Base-by-base conservation (phyloP, 92 coral and sea anemone genomes). In the Palythoa grandis region DNA sequence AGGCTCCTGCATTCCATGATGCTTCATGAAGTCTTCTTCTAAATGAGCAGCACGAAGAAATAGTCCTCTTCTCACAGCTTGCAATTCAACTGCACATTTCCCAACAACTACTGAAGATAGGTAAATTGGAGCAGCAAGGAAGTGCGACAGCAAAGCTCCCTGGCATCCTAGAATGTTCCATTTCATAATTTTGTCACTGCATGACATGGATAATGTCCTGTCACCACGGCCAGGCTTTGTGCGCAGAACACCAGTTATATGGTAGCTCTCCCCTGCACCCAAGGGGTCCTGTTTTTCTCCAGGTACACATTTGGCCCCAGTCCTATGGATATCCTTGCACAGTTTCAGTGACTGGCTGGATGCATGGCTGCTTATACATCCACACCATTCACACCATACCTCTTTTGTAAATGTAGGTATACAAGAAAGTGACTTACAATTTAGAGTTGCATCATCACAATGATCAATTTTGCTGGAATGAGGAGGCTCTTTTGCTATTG, bases 171-270 rank as follows among this genome's bases (percentile, higher is more conserved):
- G 93, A 52, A 95, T 87, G 88, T 91, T 91, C 99, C 99, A 97
- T 70, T 97, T 97, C 93, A 97, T 83, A 61, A 97, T 90, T 76
- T 97, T 97, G 88, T 97, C 99, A 79, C 99, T 97, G 70, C 99
- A 97, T 0, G 99, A 97, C 99, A 97, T 97, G 67, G 98, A 97
- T 23, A 97, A 82, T 14, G 99, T 97, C 3, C 95, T 95, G 82
- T 97, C 97, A 78, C 99, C 99, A 29, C 99, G 93, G 43, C 99
- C 99, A 35, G 99, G 99, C 74, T 97, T 97, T 16, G 98, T 97
- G 50, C 99, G 92, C 70, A 97, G 87, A 53, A 87, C 91, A 14
- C 97, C 98, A 25, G 91, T 70, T 67, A 76, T 84, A 78, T 97
- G 99, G 78, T 95, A 97, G 22, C 66, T 88, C 16, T 76, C 65